Evolutionary conservation across 2,113 vertebrate species (phyloP).

Genomic region (Neogale vison): DNA sequence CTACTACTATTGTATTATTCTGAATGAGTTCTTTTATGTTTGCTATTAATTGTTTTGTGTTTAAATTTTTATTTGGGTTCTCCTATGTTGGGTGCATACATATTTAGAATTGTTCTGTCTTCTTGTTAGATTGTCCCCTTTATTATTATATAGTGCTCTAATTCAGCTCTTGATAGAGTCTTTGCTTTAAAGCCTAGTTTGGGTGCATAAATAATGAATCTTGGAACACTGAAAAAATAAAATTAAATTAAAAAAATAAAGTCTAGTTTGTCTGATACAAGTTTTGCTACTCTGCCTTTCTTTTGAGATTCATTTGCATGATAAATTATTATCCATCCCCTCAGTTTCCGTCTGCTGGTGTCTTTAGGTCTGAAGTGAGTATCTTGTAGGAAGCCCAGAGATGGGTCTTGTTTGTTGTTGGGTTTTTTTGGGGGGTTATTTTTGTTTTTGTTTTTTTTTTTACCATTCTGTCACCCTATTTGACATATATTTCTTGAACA

Average conservation of each 20-base stretch:
- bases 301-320: neutral
- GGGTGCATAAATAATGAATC: no score
- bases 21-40: no score
- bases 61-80: neutral
- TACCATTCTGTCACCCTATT: neutral
- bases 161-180: neutral
- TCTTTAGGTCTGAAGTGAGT: neutral
- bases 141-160: neutral
- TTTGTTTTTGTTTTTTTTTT: neutral
- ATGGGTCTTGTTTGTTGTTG: neutral
- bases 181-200: neutral
- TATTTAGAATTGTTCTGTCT: neutral
- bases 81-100: neutral
- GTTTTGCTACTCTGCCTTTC: neutral
- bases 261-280: neutral
- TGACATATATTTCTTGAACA: conserved; percentile 18
- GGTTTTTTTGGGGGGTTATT: no score
- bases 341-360: neutral
- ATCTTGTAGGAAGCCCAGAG: neutral
- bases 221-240: no score
- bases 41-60: neutral
- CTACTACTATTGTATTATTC: neutral
- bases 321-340: neutral
- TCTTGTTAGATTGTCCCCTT: neutral
- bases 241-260: neutral